phyloP scores from a whole-genome alignment of 2,888 invertebrate genomes.

The Notodonta dromedarius region DNA sequence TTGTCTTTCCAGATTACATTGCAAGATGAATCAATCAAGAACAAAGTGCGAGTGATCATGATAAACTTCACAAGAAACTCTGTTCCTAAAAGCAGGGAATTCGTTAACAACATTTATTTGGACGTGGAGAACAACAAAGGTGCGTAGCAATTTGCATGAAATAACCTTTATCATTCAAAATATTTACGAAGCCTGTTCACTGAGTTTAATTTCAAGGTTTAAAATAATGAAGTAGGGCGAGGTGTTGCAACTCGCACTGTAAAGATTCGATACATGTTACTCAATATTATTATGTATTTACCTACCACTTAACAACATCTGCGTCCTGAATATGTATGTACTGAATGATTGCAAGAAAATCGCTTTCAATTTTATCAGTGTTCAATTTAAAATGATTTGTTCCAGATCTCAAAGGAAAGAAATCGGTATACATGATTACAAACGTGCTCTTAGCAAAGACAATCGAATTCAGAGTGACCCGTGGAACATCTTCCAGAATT shows the following conservation, averaged over 20 bases:
- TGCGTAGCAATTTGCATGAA: slow-evolving; percentile 28
- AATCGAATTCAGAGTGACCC: slow-evolving; percentile 78
- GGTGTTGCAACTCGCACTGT: too few relatives aligned
- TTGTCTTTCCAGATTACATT: slow-evolving; percentile 69
- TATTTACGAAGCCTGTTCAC: too few relatives aligned
- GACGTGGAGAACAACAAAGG: slow-evolving; percentile 72
- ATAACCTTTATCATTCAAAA: too few relatives aligned
- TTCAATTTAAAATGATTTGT: slow-evolving; percentile 16
- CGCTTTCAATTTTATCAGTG: not conserved
- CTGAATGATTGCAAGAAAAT: not conserved
- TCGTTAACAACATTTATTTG: slow-evolving; percentile 73
- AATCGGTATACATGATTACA: slow-evolving; percentile 80
- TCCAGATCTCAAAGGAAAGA: slow-evolving; percentile 76
- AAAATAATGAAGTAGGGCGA: too few relatives aligned
- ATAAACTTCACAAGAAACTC: slow-evolving; percentile 63
- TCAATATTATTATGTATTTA: too few relatives aligned
- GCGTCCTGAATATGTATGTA: too few relatives aligned
- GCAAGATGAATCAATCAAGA: slow-evolving; percentile 79
- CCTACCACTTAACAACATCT: too few relatives aligned
- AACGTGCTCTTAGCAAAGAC: slow-evolving; percentile 79
- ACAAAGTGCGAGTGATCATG: slow-evolving; percentile 81
- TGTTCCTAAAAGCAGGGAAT: slow-evolving; percentile 65
- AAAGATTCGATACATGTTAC: too few relatives aligned
- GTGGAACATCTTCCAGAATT: slow-evolving; percentile 75
- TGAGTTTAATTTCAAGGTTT: too few relatives aligned